Percentiles rank a stretch among this genome's conserved stretches.
phyloP scores from a whole-genome alignment of 2,113 vertebrate species.

The Chaetops frenatus region DNA sequence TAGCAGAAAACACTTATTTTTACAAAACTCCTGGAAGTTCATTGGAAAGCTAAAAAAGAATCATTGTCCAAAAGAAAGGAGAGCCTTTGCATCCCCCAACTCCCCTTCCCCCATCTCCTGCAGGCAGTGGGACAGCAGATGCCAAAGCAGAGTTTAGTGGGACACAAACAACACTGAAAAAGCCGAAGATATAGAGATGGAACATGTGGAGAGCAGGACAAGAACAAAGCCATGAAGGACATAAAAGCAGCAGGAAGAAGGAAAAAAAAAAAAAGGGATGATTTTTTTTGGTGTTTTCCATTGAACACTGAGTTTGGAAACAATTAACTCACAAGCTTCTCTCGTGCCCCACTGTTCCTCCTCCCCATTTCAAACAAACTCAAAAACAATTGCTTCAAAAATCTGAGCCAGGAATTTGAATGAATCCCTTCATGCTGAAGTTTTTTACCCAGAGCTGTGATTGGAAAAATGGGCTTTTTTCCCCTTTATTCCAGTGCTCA shows the following conservation, averaged over 20 bases:
- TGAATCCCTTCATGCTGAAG: accelerated
- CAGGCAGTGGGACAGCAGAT: not conserved
- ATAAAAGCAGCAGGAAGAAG: not conserved
- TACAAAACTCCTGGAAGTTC: not conserved
- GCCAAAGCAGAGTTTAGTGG: not conserved
- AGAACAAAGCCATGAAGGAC: not conserved
- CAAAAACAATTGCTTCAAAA: not conserved
- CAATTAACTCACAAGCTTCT: not conserved
- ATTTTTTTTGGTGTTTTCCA: not conserved
- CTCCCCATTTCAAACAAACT: not conserved
- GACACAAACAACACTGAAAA: not conserved
- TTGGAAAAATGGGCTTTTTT: accelerated
- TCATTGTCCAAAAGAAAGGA: not conserved
- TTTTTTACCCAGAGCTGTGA: not conserved
- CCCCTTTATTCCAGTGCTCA: not conserved
- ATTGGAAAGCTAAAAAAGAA: not conserved
- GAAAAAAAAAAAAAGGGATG: not conserved
- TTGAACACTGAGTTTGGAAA: not conserved
- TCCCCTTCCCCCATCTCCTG: not conserved
- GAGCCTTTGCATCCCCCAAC: accelerated
- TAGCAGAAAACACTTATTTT: not conserved
- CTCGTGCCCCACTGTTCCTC: not conserved
- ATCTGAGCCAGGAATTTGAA: not conserved
- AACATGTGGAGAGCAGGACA: not conserved
- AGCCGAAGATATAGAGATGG: not conserved